Evolutionary conservation across 2,113 vertebrate species (phyloP), one percentile per base, ranked within the genome.

Genomic region (Oryzias melastigma): DNA sequence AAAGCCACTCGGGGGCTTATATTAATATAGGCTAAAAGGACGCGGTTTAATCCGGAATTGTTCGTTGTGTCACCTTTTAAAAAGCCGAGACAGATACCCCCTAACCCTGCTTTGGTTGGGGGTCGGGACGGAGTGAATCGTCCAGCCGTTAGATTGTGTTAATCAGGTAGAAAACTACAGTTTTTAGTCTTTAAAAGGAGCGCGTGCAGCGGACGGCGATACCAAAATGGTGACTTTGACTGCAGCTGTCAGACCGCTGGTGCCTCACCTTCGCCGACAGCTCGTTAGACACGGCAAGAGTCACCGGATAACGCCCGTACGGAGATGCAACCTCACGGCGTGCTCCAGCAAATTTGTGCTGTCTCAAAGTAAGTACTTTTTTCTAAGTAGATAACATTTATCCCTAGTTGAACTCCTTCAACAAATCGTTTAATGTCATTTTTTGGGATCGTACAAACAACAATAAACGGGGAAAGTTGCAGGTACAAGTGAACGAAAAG

Each of bases 321-420:
- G 95, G 29, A 49, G 49, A 10, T 96, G 94, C 77, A 94, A 90
- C 77, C 85, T 96, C 19, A 77, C 87, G 0, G 91, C 91, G n/a
- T 95, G 93, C 65, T 94, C 94, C 0, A 95, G 93, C 88, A 95
- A 89, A 90, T 91, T 89, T 65, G 88, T 91, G 45, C 89, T 93
- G 41, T 92, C 91, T 0, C 86, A 90, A 74, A 70, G 95, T 95
- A 65, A 93, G 94, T 94, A 73, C 46, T 8, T 13, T 16, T 1
- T 14, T 8, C 45, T 1, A 1, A 4, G 7, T 7, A 4, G 19
- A 47, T 47, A 1, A 16, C 16, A 18, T 18, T 7, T n/a, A 47
- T 18, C 45, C 18, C 6, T 8, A 3, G 18, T 7, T 5, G 18
- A 19, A 14, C 40, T 19, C 20, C 0, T 13, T 14, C 43, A 68